Evolutionary conservation across 92 coral and sea anemone species (phyloP).

Genomic region (Phenganax marumi): DNA sequence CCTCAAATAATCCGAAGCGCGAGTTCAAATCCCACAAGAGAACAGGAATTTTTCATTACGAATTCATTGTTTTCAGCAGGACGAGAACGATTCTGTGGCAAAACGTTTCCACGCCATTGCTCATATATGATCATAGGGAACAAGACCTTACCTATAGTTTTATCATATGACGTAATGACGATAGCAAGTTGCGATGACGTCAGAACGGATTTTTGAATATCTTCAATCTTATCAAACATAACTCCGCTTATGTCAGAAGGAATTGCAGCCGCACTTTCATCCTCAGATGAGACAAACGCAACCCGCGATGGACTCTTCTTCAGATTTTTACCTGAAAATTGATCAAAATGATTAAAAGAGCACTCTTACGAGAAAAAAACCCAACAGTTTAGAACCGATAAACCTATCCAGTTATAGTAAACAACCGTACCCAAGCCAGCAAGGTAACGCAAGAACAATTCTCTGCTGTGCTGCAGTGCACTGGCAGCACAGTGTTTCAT

Average conservation of each 20-base stretch:
- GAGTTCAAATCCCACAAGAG: background rate
- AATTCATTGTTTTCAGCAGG: too few relatives aligned
- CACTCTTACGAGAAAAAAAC: too few relatives aligned
- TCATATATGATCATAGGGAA: too few relatives aligned
- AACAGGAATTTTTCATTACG: too few relatives aligned
- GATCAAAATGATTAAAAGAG: background rate
- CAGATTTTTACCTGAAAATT: slow-evolving; percentile 16
- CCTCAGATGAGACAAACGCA: slow-evolving; percentile 80
- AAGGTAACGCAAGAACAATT: slow-evolving; percentile 82
- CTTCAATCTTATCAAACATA: slow-evolving; percentile 70
- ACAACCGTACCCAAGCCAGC: slow-evolving; percentile 61
- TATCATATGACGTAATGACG: slow-evolving; percentile 87
- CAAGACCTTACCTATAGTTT: slow-evolving; percentile 76
- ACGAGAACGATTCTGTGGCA: background rate
- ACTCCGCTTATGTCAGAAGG: slow-evolving; percentile 75
- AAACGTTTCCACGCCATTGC: background rate
- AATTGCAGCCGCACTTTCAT: slow-evolving; percentile 75
- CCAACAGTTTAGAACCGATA: background rate
- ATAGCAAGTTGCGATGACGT: slow-evolving; percentile 88
- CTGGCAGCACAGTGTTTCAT: slow-evolving; percentile 86
- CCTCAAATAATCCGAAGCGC: background rate
- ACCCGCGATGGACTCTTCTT: slow-evolving; percentile 73
- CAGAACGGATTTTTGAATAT: slow-evolving; percentile 69
- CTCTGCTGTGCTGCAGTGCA: slow-evolving; percentile 88
- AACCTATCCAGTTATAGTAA: background rate